These are phyloP conservation scores for Petrocephalus zakoni DNA, from an alignment of 2,113 vertebrate genomes.

Conservation along the genomic window DNA sequence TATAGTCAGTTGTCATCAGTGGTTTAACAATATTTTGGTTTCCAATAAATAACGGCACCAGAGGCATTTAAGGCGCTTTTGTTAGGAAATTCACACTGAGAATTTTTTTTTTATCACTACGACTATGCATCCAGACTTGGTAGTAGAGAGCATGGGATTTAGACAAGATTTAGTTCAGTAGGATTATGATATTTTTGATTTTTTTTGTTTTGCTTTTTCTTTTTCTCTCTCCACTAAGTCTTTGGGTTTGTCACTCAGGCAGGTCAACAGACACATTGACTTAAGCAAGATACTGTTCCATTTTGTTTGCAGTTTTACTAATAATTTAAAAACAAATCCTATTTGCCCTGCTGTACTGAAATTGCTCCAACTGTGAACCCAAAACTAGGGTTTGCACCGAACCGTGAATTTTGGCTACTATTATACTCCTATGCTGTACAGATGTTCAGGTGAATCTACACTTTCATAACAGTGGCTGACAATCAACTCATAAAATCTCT, in stretches of 20 bases:
- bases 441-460: neutral
- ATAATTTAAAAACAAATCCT: neutral
- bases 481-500: neutral
- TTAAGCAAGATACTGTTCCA: neutral
- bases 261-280: neutral
- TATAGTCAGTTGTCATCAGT: neutral
- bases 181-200: neutral
- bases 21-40: neutral
- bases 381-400: neutral
- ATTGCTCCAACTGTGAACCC: neutral
- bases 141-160: neutral
- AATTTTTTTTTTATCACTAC: too few relatives aligned
- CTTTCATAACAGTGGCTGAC: neutral
- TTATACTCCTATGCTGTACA: neutral
- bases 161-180: neutral
- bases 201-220: too few relatives aligned
- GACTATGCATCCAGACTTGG: neutral
- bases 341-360: neutral
- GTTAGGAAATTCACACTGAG: neutral
- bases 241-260: neutral
- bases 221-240: too few relatives aligned
- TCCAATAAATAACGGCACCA: neutral
- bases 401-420: neutral
- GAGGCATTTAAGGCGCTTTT: neutral
- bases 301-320: neutral